Conservation (phyloP, 1,140 invertebrate genomes). For the Drusus annulatus region DNA sequence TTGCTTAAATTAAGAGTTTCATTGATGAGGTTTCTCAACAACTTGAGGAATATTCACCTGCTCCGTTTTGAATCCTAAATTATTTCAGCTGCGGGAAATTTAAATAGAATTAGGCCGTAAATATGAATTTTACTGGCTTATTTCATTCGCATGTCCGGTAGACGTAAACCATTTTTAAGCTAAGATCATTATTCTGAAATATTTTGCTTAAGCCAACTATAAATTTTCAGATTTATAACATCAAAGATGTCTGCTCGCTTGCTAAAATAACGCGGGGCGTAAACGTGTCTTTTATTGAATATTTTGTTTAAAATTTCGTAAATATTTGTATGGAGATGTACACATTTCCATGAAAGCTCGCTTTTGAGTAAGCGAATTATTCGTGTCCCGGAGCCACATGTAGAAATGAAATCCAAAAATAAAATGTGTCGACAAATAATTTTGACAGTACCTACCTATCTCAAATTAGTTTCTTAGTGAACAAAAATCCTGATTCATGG, state of each 20-base stretch:
- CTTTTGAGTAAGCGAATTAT: background rate
- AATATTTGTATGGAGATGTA: slow-evolving; percentile 42
- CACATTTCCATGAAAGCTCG: slow-evolving; percentile 1
- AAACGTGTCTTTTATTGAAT: slow-evolving; percentile 41
- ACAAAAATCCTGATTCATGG: too few species aligned
- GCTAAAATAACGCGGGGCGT: slow-evolving; percentile 27
- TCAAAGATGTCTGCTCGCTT: slow-evolving; percentile 36
- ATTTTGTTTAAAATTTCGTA: slow-evolving; percentile 48
- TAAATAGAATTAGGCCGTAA: background rate
- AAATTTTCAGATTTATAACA: slow-evolving; percentile 42
- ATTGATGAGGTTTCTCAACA: too few species aligned
- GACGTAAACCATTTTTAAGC: slow-evolving; percentile 37
- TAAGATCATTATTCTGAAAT: background rate
- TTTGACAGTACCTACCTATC: too few species aligned
- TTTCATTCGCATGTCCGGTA: slow-evolving; percentile 19
- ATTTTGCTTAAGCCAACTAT: slow-evolving; percentile 37
- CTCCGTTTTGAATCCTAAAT: too few species aligned
- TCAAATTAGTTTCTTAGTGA: too few species aligned
- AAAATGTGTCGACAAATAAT: too few species aligned
- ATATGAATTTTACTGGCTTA: background rate
- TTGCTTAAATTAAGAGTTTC: too few species aligned
- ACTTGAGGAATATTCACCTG: too few species aligned
- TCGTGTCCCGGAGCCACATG: too few species aligned
- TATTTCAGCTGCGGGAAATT: too few species aligned
- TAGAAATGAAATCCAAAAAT: too few species aligned